A percentile compares a stretch with the other conserved stretches of the same genome.
These are phyloP conservation scores for Mythimna impura DNA, from an alignment of 2,888 invertebrate species.

Conservation along the genomic window DNA sequence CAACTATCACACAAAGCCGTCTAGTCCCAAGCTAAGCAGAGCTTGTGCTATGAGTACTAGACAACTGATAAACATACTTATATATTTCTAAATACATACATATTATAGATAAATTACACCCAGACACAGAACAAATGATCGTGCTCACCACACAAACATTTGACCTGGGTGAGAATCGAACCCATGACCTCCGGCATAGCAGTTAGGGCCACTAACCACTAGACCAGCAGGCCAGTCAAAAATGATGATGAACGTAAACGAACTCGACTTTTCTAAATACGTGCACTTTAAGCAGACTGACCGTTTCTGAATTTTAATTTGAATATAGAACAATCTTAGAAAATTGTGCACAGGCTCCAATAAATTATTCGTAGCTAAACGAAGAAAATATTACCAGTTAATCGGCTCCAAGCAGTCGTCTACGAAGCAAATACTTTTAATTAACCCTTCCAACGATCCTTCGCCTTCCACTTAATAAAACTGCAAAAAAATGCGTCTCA, in stretches of 20 bases:
- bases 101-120: too few relatives aligned
- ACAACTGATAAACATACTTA: too few relatives aligned
- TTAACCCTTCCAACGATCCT: conserved; percentile 25
- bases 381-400: conserved; percentile 22
- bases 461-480: conserved; percentile 18
- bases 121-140: too few relatives aligned
- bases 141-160: too few relatives aligned
- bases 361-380: conserved; percentile 1
- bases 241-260: neutral
- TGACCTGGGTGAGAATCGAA: too few relatives aligned
- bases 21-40: too few relatives aligned
- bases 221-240: too few relatives aligned
- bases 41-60: too few relatives aligned
- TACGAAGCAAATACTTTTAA: conserved; percentile 31
- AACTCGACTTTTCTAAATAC: neutral
- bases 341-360: neutral
- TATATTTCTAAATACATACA: too few relatives aligned
- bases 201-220: too few relatives aligned
- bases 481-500: conserved; percentile 19
- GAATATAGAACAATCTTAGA: neutral
- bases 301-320: neutral
- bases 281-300: neutral
- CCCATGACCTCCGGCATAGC: too few relatives aligned
- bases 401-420: conserved; percentile 17
- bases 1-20: too few relatives aligned